These are phyloP conservation scores for Onchidella celtica DNA, from an alignment of 2,888 invertebrate genomes.

Conservation along the genomic window DNA sequence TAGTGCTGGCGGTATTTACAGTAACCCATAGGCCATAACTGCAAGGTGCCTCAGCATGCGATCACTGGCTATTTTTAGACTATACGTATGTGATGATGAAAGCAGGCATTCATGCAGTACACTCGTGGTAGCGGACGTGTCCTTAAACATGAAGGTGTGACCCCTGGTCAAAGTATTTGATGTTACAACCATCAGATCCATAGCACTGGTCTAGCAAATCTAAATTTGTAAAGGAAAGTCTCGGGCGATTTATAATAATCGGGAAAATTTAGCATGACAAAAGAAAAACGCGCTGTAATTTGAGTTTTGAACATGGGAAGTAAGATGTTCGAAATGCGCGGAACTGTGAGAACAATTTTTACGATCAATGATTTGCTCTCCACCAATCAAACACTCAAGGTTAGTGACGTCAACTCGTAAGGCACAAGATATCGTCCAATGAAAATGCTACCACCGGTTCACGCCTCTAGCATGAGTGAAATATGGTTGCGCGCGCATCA, in stretches of 20 bases:
- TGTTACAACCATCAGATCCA: background rate
- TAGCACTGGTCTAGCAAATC: too few species aligned
- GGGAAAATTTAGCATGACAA: too few species aligned
- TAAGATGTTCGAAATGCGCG: too few species aligned
- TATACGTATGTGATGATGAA: background rate
- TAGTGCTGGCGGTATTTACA: background rate
- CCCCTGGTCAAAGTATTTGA: background rate
- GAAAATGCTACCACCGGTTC: background rate
- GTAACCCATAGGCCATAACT: too few species aligned
- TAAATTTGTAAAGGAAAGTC: too few species aligned
- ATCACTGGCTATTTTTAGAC: slow-evolving; percentile 9
- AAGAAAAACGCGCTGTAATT: too few species aligned
- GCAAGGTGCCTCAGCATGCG: too few species aligned
- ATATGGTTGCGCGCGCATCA: slow-evolving; percentile 10
- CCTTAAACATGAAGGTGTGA: too few species aligned
- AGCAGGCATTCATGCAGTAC: too few species aligned
- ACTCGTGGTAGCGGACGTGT: too few species aligned
- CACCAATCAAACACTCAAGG: slow-evolving; percentile 1
- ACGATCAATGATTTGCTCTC: background rate
- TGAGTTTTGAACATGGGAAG: too few species aligned
- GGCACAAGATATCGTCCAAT: background rate
- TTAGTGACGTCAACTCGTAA: background rate
- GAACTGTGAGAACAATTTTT: background rate
- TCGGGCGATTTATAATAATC: too few species aligned
- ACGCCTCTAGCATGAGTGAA: slow-evolving; percentile 27